These are phyloP conservation scores for Aradophagus sp. DNA, from an alignment of 1,140 invertebrate genomes.

Conservation along the genomic window DNA sequence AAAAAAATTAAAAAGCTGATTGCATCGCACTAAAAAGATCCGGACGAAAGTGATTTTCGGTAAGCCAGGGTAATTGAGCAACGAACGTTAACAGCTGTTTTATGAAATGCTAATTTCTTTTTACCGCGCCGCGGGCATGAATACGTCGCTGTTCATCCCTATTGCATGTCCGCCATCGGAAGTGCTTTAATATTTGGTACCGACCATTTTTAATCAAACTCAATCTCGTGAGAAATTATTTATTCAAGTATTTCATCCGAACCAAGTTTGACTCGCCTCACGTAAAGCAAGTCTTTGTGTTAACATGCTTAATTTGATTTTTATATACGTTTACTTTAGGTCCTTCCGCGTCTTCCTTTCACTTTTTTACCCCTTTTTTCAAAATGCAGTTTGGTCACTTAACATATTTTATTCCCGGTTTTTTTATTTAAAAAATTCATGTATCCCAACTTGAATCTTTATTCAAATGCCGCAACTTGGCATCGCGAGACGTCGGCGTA, in stretches of 20 bases:
- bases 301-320: constrained; percentile 34
- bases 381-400: no score
- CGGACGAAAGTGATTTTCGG: constrained; percentile 51
- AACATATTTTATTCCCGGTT: no score
- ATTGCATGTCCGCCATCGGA: constrained; percentile 47
- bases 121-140: constrained; percentile 47
- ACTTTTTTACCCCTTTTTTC: no score
- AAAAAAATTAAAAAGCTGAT: constrained; percentile 44
- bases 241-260: constrained; percentile 45
- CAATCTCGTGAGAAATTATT: constrained; percentile 52
- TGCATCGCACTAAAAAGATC: constrained; percentile 46
- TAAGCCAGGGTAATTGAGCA: constrained; percentile 54
- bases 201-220: constrained; percentile 57
- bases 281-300: constrained; percentile 21
- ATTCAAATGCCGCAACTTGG: no score
- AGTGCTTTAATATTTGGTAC: constrained; percentile 48
- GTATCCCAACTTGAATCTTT: no score
- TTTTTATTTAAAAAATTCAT: no score
- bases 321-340: neutral
- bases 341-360: no score
- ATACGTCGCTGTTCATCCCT: constrained; percentile 50
- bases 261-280: constrained; percentile 13
- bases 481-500: no score
- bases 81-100: constrained; percentile 61
- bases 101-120: constrained; percentile 59